Conservation (phyloP, 2,113 vertebrate genomes). For the Sturnira hondurensis region DNA sequence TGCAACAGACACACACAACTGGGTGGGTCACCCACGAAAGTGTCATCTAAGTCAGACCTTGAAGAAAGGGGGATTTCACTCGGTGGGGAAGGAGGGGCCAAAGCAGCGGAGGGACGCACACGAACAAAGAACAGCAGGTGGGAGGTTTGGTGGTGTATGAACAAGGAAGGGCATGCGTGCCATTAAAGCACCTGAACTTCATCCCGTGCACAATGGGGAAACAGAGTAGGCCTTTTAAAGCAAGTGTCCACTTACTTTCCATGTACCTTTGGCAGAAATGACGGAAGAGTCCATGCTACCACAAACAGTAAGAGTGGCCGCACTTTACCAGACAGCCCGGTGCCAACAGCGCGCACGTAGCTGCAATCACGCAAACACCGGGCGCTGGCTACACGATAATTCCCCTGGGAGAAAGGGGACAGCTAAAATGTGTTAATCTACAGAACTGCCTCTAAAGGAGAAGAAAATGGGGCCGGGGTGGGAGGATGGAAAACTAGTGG, state of each 20-base stretch:
- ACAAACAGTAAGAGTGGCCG: background rate
- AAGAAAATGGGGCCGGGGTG: background rate
- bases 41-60: background rate
- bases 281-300: background rate
- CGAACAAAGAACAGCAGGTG: background rate
- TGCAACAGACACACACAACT: background rate
- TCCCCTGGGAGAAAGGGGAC: background rate
- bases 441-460: background rate
- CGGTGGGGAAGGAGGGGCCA: background rate
- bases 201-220: background rate
- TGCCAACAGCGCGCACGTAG: rapidly evolving
- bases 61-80: background rate
- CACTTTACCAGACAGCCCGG: rapidly evolving
- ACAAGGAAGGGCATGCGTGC: background rate
- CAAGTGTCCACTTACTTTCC: background rate
- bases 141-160: too few species aligned
- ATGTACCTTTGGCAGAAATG: background rate
- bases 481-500: background rate
- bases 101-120: background rate
- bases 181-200: background rate
- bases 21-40: too few species aligned
- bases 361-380: rapidly evolving
- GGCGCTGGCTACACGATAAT: background rate
- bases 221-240: background rate
- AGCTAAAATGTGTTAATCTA: background rate